Evolutionary conservation across 1,140 invertebrate species (phyloP), one percentile per base, ranked within the genome.

Genomic region (Diuraphis noxia): DNA sequence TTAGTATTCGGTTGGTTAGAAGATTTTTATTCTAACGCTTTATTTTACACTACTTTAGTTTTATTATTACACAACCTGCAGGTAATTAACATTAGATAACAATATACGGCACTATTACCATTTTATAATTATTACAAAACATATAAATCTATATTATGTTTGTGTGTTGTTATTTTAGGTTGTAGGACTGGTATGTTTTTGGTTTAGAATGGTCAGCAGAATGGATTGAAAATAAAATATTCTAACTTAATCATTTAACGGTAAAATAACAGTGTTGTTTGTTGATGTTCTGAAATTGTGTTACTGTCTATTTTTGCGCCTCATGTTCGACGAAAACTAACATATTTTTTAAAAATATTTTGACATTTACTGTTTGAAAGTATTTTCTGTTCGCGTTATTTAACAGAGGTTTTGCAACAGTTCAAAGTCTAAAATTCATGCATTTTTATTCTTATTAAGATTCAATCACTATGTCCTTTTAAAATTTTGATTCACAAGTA

Each of bases 291-390:
- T 79, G 88, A 90, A 91, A 91, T 91, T 91, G 89, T 91, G 89
- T 91, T 91, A 91, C 89, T 91, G 89, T 91, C 89, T 91, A 79
- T 81, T 91, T 91, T 91, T 82, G 43, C 63, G 34, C 77, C 41
- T 82, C 43, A 52, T 46, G 34, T 46, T 91, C 77, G 77, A 91
- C 30, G 43, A 77, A 91, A 91, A 79, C 89, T 81, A 91, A 91
- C 43, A 91, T 81, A 82, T 40, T 30, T 88, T 63, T 13, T 9
- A n/a, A 88, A 88, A 4, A 40, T n/a, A 8, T 56, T 63, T 63
- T 56, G 30, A 63, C n/a, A 23, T 85, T 49, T 85, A 25, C 7
- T 49, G 5, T 21, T 19, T 30, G 34, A 88, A 40, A 63, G 10
- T 36, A 38, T 87, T 40, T 38, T 38, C 3, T 38, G 86, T 63